Evolutionary conservation across 2,888 invertebrate species (phyloP).

Genomic region (Drosophila mercatorum): DNA sequence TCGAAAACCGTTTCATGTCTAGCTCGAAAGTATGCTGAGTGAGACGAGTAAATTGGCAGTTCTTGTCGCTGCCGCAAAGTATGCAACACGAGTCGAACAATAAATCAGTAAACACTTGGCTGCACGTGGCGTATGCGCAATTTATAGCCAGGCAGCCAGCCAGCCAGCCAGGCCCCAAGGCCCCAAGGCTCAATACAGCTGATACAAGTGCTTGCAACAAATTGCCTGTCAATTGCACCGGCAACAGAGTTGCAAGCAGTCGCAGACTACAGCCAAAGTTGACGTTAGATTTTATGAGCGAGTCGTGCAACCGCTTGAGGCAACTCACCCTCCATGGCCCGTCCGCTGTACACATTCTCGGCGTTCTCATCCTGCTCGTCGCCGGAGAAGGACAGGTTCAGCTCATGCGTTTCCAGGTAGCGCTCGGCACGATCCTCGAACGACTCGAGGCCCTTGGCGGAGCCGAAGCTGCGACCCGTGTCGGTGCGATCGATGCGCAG

Average conservation of each 20-base stretch:
- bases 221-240: slow-evolving; percentile 23
- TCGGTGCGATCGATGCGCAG: slow-evolving; percentile 84
- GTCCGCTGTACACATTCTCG: slow-evolving; percentile 82
- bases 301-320: slow-evolving; percentile 8
- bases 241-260: slow-evolving; percentile 10
- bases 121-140: slow-evolving; percentile 43
- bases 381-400: slow-evolving; percentile 85
- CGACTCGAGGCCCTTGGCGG: slow-evolving; percentile 80
- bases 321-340: slow-evolving; percentile 82
- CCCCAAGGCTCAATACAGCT: not conserved
- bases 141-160: slow-evolving; percentile 1
- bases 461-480: slow-evolving; percentile 80
- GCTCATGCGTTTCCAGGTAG: slow-evolving; percentile 85
- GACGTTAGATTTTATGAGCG: slow-evolving; percentile 13
- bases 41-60: not conserved
- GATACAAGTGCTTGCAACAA: slow-evolving; percentile 11
- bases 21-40: slow-evolving; percentile 48
- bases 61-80: slow-evolving; percentile 27
- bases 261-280: slow-evolving; percentile 26
- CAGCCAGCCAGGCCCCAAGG: not conserved
- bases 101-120: not conserved
- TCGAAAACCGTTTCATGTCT: slow-evolving; percentile 8
- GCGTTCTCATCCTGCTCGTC: slow-evolving; percentile 80
- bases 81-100: slow-evolving; percentile 36
- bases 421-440: slow-evolving; percentile 85